These are phyloP conservation scores for Oreochromis niloticus DNA, from an alignment of 2,113 vertebrate species.

Conservation along the genomic window DNA sequence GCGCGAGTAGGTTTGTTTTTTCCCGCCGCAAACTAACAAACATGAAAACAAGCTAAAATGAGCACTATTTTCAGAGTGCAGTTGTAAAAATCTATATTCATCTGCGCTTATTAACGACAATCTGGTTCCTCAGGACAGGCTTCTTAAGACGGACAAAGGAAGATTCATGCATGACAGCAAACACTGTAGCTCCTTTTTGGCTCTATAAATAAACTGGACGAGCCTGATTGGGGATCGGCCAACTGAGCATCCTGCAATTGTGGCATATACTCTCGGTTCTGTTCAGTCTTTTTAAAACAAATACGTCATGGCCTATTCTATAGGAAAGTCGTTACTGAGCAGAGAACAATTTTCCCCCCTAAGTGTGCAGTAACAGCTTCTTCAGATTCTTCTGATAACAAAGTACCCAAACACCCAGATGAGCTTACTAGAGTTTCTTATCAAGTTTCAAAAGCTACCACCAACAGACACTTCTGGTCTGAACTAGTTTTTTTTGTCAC, in stretches of 20 bases:
- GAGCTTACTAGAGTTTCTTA: neutral
- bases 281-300: neutral
- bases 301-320: neutral
- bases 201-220: slow-evolving; percentile 18
- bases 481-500: neutral
- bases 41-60: neutral
- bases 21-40: neutral
- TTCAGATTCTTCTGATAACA: neutral
- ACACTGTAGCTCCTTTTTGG: neutral
- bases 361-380: neutral
- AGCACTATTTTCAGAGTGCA: neutral
- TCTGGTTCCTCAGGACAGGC: neutral
- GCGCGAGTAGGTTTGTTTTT: neutral
- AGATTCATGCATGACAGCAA: neutral
- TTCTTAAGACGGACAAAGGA: neutral
- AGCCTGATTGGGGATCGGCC: neutral
- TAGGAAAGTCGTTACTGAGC: neutral
- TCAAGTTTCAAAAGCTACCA: neutral
- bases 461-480: neutral
- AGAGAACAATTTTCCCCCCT: neutral
- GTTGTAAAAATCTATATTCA: neutral
- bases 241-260: neutral
- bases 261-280: neutral
- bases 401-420: neutral
- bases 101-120: neutral